Conservation (phyloP, 2,113 vertebrate genomes). For the Calidris pugnax region DNA sequence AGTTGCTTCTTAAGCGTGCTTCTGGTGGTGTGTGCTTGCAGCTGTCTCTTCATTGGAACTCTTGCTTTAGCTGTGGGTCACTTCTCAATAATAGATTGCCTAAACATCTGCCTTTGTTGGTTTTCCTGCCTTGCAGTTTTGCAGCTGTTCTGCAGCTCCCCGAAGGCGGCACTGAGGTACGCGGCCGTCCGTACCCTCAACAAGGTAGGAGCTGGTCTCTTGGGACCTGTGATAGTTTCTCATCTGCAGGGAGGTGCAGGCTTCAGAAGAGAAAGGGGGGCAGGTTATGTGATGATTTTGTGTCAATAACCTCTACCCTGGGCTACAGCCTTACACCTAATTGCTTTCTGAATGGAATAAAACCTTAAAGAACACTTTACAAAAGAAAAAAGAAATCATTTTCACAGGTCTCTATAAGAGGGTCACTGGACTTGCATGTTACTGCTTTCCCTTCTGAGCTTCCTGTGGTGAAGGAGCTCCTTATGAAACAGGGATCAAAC, state of each 20-base stretch:
- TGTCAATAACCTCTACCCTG: neutral
- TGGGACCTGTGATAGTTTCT: neutral
- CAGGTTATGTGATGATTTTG: neutral
- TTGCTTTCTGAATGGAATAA: neutral
- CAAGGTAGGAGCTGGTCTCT: conserved; percentile 70
- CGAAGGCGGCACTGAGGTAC: conserved; percentile 81
- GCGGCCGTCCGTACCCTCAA: conserved; percentile 84
- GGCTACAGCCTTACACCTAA: neutral
- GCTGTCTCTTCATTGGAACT: neutral
- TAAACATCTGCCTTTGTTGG: neutral
- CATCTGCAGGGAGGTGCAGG: neutral
- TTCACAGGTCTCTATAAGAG: neutral
- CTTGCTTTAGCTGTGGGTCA: neutral
- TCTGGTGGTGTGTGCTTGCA: neutral
- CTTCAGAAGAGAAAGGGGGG: neutral
- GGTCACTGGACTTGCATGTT: neutral
- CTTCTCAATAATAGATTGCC: neutral
- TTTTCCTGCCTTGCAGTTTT: conserved; percentile 72
- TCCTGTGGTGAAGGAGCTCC: neutral
- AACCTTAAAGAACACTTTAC: neutral
- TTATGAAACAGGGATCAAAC: neutral
- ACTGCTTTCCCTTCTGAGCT: neutral
- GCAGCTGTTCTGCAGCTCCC: conserved; percentile 84
- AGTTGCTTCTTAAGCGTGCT: neutral
- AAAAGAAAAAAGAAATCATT: neutral